Percentiles rank a stretch among this genome's conserved stretches.
These are phyloP conservation scores for Aleiodes sp. DNA, from an alignment of 1,140 invertebrate genomes.

Conservation along the genomic window DNA sequence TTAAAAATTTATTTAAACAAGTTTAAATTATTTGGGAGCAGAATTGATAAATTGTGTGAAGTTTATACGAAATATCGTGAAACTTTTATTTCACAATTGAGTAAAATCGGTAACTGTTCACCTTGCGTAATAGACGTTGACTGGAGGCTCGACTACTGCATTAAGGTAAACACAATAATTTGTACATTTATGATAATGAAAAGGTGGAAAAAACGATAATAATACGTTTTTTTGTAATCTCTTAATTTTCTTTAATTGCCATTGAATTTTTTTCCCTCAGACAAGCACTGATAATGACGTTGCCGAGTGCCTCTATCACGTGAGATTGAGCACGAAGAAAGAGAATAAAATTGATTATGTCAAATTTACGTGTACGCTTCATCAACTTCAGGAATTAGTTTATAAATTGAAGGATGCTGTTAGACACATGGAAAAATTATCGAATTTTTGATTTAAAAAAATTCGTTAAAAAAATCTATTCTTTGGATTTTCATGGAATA, in stretches of 20 bases:
- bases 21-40: conserved; percentile 42
- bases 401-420: conserved; percentile 74
- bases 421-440: conserved; percentile 69
- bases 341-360: conserved; percentile 61
- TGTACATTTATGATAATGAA: neutral
- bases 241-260: neutral
- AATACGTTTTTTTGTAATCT: too few relatives aligned
- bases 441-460: neutral
- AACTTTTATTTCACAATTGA: conserved; percentile 57
- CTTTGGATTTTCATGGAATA: too few relatives aligned
- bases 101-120: conserved; percentile 63
- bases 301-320: conserved; percentile 59
- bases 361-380: conserved; percentile 70
- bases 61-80: conserved; percentile 55
- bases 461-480: neutral
- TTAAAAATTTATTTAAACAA: conserved; percentile 48
- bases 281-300: conserved; percentile 55
- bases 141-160: conserved; percentile 72
- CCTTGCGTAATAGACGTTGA: conserved; percentile 73
- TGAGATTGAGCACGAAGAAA: conserved; percentile 63
- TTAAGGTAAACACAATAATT: conserved; percentile 59
- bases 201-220: too few relatives aligned
- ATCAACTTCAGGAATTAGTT: conserved; percentile 74
- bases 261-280: conserved; percentile 55
- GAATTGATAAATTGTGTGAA: conserved; percentile 54